Conservation (phyloP, 2,888 invertebrate genomes). For the Zele albiditarsus region DNA sequence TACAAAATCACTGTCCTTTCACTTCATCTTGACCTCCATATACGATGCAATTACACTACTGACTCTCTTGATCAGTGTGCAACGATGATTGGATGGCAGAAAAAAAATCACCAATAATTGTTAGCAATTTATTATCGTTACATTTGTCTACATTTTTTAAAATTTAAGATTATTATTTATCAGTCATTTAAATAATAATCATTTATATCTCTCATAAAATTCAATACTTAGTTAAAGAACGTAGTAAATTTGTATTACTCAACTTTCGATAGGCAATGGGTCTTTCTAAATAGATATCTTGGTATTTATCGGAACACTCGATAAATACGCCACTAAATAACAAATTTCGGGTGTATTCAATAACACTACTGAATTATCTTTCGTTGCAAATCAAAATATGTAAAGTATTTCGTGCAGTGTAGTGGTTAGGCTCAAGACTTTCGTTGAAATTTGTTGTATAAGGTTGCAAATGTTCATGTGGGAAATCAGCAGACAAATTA, state of each 20-base stretch:
- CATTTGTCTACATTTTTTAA: conserved; percentile 44
- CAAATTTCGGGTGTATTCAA: conserved; percentile 1
- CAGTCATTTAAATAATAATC: conserved; percentile 47
- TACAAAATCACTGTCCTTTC: conserved; percentile 49
- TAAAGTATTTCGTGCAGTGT: no score
- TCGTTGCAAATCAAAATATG: neutral
- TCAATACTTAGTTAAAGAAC: conserved; percentile 36
- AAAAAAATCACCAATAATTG: conserved; percentile 29
- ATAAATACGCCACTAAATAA: neutral
- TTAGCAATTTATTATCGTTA: conserved; percentile 47
- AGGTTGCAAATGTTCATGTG: no score
- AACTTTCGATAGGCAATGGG: neutral
- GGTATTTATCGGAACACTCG: neutral
- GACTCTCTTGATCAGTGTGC: conserved; percentile 40
- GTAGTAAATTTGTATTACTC: conserved; percentile 1
- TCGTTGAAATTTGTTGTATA: no score
- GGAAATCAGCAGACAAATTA: no score
- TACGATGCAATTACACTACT: neutral
- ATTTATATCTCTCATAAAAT: conserved; percentile 47
- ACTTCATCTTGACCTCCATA: conserved; percentile 49
- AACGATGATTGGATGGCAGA: conserved; percentile 28
- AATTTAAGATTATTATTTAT: conserved; percentile 42
- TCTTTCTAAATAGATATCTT: conserved; percentile 14
- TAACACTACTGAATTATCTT: neutral
- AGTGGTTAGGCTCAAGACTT: no score